phyloP scores from a whole-genome alignment of 1,140 invertebrate genomes.

The Magallana ariakensis region DNA sequence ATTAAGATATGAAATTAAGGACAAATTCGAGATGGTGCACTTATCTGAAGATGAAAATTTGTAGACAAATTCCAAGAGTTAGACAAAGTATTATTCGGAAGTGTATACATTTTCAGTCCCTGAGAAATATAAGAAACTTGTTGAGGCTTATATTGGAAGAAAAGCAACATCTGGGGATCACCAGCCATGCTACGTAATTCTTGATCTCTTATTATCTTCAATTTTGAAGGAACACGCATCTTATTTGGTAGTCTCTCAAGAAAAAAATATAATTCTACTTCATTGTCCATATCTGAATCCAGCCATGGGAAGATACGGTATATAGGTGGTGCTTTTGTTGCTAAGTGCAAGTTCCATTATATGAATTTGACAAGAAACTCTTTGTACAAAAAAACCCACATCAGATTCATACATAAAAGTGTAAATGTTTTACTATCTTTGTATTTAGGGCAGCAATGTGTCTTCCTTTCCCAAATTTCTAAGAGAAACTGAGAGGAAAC shows the following conservation, averaged over 20 bases:
- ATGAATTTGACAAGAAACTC: constrained; percentile 10
- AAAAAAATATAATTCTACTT: not conserved
- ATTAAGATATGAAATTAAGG: no score
- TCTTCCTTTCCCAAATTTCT: not conserved
- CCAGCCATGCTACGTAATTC: not conserved
- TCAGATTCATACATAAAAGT: constrained; percentile 33
- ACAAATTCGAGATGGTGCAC: no score
- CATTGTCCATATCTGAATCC: constrained; percentile 8
- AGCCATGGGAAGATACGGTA: constrained; percentile 39
- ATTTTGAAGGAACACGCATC: not conserved
- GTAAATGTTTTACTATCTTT: not conserved
- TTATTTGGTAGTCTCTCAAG: not conserved
- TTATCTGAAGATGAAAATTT: not conserved
- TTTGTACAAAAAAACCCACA: not conserved
- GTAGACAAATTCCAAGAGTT: not conserved
- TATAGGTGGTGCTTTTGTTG: constrained; percentile 35
- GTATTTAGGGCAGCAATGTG: not conserved
- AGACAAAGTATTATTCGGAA: not conserved
- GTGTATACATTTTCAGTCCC: not conserved
- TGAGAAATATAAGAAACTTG: not conserved
- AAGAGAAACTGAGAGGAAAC: constrained; percentile 10
- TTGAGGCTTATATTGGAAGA: not conserved
- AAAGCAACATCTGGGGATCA: not conserved
- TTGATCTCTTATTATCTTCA: not conserved
- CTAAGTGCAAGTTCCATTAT: constrained; percentile 40